Evolutionary conservation across 2,888 invertebrate genomes (phyloP).

Genomic region (Cetonia aurata): DNA sequence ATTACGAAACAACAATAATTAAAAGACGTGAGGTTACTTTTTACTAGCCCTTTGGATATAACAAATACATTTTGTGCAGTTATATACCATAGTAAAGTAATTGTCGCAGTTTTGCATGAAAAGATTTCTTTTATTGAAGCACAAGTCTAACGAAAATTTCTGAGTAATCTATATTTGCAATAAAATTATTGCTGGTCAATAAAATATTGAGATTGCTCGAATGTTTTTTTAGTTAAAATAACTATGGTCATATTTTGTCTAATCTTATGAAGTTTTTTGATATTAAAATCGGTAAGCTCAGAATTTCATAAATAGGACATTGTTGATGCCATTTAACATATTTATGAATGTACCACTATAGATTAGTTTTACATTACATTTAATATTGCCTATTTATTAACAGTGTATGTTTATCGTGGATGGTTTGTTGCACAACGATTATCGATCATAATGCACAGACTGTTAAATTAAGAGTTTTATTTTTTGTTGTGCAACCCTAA

Average conservation of each 20-base stretch:
- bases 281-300: too few species aligned
- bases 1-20: neutral
- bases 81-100: too few species aligned
- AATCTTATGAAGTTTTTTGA: too few species aligned
- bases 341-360: conserved; percentile 7
- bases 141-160: conserved; percentile 4
- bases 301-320: too few species aligned
- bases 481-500: conserved; percentile 20
- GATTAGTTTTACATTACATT: conserved; percentile 21
- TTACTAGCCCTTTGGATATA: neutral
- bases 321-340: too few species aligned
- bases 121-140: too few species aligned
- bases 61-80: neutral
- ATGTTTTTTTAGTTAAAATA: too few species aligned
- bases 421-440: neutral
- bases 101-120: too few species aligned
- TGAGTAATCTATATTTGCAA: conserved; percentile 13
- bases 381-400: conserved; percentile 12
- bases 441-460: neutral
- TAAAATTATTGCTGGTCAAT: conserved; percentile 36
- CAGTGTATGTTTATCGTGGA: conserved; percentile 2
- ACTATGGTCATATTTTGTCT: too few species aligned
- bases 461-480: conserved; percentile 15
- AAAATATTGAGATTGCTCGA: neutral
- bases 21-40: neutral